A percentile compares a stretch with the other conserved stretches of the same genome.
These are phyloP conservation scores for Acrobasis consociella DNA, from an alignment of 2,888 invertebrate species.

Conservation along the genomic window DNA sequence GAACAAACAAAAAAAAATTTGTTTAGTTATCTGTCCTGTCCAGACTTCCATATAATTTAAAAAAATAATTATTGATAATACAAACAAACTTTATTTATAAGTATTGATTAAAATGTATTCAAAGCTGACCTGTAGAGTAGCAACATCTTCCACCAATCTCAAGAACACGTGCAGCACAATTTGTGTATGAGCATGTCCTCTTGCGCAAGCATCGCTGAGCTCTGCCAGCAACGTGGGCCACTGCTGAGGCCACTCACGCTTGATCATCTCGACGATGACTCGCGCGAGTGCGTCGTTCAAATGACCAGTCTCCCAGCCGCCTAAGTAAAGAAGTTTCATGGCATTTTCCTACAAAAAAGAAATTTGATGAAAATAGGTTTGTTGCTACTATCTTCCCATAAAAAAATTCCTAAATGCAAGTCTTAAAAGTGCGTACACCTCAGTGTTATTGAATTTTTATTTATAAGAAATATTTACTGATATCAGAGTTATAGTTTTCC, in stretches of 20 bases:
- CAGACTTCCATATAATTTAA: too few relatives aligned
- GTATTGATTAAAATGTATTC: not conserved
- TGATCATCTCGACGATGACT: constrained; percentile 98
- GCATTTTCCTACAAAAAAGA: constrained; percentile 86
- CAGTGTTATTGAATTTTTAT: too few relatives aligned
- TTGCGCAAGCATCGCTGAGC: constrained; percentile 90
- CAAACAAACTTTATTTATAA: not conserved
- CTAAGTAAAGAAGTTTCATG: constrained; percentile 92
- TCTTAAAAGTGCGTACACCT: too few relatives aligned
- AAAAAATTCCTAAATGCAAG: too few relatives aligned
- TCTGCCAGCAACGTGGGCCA: constrained; percentile 95
- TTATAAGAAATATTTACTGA: too few relatives aligned
- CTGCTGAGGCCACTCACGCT: constrained; percentile 98
- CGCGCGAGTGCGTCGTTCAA: constrained; percentile 93
- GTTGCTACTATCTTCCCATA: too few relatives aligned
- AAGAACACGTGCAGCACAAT: constrained; percentile 94
- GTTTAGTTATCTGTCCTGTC: too few relatives aligned
- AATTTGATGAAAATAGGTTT: not conserved
- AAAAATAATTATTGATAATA: too few relatives aligned
- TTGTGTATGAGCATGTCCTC: constrained; percentile 94
- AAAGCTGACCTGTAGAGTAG: constrained; percentile 88
- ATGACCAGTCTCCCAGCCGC: constrained; percentile 88
- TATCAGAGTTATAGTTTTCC: too few relatives aligned
- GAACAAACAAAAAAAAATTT: too few relatives aligned
- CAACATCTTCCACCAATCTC: constrained; percentile 96